phyloP scores from a whole-genome alignment of 2,797 vertebrate species.

The Spinibarbus caldwelli region DNA sequence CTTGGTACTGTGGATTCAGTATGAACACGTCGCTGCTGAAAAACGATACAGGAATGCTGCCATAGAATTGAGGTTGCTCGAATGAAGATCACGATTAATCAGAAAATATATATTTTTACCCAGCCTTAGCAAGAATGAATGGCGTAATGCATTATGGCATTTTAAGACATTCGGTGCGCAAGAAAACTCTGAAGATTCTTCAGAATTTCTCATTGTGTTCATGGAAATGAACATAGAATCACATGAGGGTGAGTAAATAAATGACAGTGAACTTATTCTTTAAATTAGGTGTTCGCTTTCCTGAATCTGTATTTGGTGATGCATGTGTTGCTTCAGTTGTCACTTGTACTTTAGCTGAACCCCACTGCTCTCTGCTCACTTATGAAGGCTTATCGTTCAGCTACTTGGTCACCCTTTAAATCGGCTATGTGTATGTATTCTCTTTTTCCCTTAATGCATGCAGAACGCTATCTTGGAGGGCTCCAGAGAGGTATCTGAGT shows the following conservation, averaged over 20 bases:
- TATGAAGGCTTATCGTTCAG: slow-evolving; percentile 32
- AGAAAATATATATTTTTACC: no score
- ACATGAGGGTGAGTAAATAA: slow-evolving; percentile 21
- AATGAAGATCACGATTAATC: no score
- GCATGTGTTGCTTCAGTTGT: slow-evolving; percentile 34
- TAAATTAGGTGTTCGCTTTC: neutral
- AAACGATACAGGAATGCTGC: no score
- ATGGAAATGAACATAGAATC: neutral
- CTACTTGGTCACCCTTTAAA: slow-evolving; percentile 55
- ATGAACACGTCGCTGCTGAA: no score
- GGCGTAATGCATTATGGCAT: no score
- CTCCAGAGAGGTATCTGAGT: slow-evolving; percentile 66
- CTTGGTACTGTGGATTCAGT: neutral
- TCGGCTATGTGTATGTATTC: slow-evolving; percentile 65
- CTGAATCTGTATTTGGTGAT: slow-evolving; percentile 20
- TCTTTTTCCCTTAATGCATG: slow-evolving; percentile 61
- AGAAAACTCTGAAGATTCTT: neutral
- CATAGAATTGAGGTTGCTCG: no score
- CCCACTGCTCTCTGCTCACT: slow-evolving; percentile 19
- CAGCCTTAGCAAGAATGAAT: no score
- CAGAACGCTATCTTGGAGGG: slow-evolving; percentile 65
- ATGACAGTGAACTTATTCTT: neutral
- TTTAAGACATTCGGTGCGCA: no score
- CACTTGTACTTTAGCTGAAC: slow-evolving; percentile 14
- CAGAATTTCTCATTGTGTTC: neutral